Conservation (phyloP, 2,113 vertebrate genomes). For the Vicugna pacos region DNA sequence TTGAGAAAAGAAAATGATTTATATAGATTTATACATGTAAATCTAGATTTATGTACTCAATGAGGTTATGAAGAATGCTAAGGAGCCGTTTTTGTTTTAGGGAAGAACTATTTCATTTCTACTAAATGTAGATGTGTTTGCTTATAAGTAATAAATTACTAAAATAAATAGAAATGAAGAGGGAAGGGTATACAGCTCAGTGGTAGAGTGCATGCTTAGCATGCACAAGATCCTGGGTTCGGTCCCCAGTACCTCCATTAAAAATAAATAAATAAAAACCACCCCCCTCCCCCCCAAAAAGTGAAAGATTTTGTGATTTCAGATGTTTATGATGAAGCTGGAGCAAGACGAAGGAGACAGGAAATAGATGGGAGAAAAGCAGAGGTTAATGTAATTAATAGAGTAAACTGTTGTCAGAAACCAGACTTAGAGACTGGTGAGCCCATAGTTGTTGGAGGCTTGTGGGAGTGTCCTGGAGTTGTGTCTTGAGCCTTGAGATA, state of each 20-base stretch:
- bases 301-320: background rate
- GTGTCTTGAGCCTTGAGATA: background rate
- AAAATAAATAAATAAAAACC: too few relatives aligned
- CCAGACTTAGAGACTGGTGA: background rate
- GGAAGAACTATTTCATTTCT: conserved; percentile 8
- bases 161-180: background rate
- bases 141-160: conserved; percentile 3
- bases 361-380: background rate
- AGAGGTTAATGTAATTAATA: background rate
- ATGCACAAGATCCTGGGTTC: too few relatives aligned
- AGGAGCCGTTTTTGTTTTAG: background rate
- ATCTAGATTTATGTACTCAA: background rate
- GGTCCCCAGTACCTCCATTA: too few relatives aligned
- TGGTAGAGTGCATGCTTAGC: too few relatives aligned
- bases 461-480: background rate
- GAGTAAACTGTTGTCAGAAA: background rate
- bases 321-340: background rate
- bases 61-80: background rate
- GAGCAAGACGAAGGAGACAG: background rate
- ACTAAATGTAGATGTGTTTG: background rate
- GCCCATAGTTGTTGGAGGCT: background rate
- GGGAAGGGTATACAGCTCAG: too few relatives aligned
- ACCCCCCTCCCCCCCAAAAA: background rate
- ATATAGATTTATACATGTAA: background rate
- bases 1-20: conserved; percentile 40